Evolutionary conservation across 2,113 vertebrate genomes (phyloP).

Genomic region (Sylvietta virens): DNA sequence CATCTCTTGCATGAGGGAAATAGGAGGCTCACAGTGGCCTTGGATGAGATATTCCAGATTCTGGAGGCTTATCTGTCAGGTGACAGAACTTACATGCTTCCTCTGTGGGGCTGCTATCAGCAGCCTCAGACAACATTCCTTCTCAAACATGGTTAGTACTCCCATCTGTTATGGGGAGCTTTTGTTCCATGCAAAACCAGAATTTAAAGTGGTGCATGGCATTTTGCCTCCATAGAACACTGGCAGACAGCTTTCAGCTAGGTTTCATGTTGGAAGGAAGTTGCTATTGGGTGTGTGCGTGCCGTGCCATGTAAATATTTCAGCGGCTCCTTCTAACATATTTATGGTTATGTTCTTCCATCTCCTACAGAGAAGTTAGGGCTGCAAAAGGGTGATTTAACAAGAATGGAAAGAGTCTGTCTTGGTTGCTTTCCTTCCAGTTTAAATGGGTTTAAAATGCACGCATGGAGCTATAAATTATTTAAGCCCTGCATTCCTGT

Average conservation of each 20-base stretch:
- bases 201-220: neutral
- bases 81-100: neutral
- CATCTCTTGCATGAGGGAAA: neutral
- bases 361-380: neutral
- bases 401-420: neutral
- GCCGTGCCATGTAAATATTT: neutral
- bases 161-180: neutral
- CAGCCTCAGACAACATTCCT: neutral
- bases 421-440: neutral
- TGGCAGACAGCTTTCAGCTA: neutral
- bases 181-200: neutral
- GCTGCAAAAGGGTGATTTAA: neutral
- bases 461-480: neutral
- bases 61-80: neutral
- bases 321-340: neutral
- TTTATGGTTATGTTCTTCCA: neutral
- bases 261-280: neutral
- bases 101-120: neutral
- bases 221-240: neutral
- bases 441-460: neutral
- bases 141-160: neutral
- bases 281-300: fast-evolving
- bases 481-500: neutral
- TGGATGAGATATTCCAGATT: neutral
- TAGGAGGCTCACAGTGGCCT: neutral